Evolutionary conservation across 2,797 vertebrate species (phyloP).

Genomic region (Thaleichthys pacificus): DNA sequence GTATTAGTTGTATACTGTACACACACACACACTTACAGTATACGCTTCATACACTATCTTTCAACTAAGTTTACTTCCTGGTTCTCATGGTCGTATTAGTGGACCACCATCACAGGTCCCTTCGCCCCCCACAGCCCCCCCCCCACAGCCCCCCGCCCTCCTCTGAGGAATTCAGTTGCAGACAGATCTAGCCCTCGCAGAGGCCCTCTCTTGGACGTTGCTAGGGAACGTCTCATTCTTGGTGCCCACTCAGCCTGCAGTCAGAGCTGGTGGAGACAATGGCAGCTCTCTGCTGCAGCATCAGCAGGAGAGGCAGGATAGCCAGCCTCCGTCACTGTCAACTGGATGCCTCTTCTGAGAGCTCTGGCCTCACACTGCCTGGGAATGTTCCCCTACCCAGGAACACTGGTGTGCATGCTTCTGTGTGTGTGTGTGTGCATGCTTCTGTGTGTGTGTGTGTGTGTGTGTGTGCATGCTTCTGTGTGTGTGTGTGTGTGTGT

Average conservation of each 20-base stretch:
- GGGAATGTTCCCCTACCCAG: conserved; percentile 9
- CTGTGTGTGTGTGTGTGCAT: conserved; percentile 1
- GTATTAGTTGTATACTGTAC: too few relatives aligned
- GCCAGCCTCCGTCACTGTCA: conserved; percentile 17
- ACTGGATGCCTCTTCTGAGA: background rate
- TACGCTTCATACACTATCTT: too few relatives aligned
- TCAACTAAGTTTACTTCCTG: background rate
- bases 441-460: background rate
- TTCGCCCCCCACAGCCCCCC: conserved; percentile 20
- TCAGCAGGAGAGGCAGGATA: background rate
- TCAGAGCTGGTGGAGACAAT: conserved; percentile 62
- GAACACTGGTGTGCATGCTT: background rate
- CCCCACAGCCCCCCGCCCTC: conserved; percentile 31
- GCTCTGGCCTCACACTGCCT: conserved; percentile 19
- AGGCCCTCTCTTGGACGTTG: conserved; percentile 63
- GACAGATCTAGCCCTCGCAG: conserved; percentile 48
- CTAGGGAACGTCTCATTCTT: conserved; percentile 72
- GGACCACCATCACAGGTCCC: background rate
- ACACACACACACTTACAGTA: background rate
- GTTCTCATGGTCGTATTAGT: conserved; percentile 1
- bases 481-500: background rate
- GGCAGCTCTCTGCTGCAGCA: conserved; percentile 40
- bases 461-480: background rate
- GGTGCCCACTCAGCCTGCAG: conserved; percentile 66
- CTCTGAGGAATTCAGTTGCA: conserved; percentile 62